Conservation (phyloP, 2,888 invertebrate species). For the Macrophya annulata region DNA sequence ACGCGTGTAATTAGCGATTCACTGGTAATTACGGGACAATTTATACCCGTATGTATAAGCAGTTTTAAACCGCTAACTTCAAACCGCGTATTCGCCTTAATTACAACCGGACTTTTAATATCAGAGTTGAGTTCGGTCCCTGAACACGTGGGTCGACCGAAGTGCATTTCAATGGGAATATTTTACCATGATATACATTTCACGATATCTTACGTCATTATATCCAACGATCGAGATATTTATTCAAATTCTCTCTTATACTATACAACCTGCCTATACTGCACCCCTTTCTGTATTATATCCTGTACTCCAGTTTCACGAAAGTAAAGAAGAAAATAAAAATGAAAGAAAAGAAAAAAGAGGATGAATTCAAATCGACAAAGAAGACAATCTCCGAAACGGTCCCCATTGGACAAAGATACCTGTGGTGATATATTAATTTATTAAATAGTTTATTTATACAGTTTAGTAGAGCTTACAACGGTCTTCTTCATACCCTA, state of each 20-base stretch:
- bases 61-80: slow-evolving; percentile 4
- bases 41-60: slow-evolving; percentile 39
- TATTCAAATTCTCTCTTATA: slow-evolving; percentile 66
- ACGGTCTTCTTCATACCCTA: slow-evolving; percentile 61
- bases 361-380: slow-evolving; percentile 1
- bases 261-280: too few relatives aligned
- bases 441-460: slow-evolving; percentile 75
- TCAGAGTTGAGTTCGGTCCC: neutral
- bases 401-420: slow-evolving; percentile 33
- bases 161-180: slow-evolving; percentile 33
- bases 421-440: slow-evolving; percentile 74
- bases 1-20: slow-evolving; percentile 54
- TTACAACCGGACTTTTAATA: slow-evolving; percentile 44
- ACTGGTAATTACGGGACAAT: slow-evolving; percentile 49
- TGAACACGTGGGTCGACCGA: slow-evolving; percentile 20
- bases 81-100: slow-evolving; percentile 27
- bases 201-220: slow-evolving; percentile 6
- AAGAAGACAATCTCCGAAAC: slow-evolving; percentile 6
- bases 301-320: neutral
- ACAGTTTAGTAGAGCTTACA: slow-evolving; percentile 68
- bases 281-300: neutral
- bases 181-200: neutral
- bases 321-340: slow-evolving; percentile 62
- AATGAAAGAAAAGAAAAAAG: slow-evolving; percentile 65
- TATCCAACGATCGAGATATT: slow-evolving; percentile 63